Evolutionary conservation across 2,888 invertebrate species (phyloP).

Genomic region (Caenorhabditis angaria): DNA sequence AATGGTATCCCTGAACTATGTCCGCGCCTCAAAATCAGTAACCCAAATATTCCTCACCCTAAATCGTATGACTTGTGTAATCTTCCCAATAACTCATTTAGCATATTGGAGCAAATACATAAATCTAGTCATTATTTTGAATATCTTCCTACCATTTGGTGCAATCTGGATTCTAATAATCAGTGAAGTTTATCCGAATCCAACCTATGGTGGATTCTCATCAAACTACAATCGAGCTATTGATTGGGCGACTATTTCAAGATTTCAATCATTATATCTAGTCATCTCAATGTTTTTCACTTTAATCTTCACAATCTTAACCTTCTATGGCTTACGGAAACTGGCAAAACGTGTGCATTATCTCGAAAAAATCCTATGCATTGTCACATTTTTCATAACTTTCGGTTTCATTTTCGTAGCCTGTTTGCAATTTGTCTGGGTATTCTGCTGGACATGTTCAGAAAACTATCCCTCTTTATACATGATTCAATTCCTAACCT

Average conservation of each 20-base stretch:
- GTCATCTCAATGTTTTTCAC: constrained; percentile 12
- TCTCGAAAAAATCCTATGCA: constrained; percentile 11
- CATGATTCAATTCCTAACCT: no score
- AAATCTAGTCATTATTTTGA: neutral
- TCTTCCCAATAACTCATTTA: constrained; percentile 13
- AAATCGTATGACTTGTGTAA: constrained; percentile 22
- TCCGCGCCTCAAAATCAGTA: constrained; percentile 17
- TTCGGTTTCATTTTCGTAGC: no score
- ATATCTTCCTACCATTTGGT: neutral
- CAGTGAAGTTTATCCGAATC: no score
- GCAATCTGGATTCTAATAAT: constrained; percentile 12
- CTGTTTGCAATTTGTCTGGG: no score
- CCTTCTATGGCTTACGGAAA: constrained; percentile 2
- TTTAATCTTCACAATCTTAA: constrained; percentile 10
- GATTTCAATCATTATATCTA: constrained; percentile 17
- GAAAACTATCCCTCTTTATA: no score
- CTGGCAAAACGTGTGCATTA: constrained; percentile 13
- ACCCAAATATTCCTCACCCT: constrained; percentile 14
- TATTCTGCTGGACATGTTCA: no score
- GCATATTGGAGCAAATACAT: constrained; percentile 12
- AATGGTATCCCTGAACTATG: neutral
- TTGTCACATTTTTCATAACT: no score
- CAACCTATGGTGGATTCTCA: neutral
- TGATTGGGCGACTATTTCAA: constrained; percentile 11
- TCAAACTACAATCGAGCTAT: neutral